Evolutionary conservation across 23 tunicate species (phyloP).

Genomic region (Pegea sp.): DNA sequence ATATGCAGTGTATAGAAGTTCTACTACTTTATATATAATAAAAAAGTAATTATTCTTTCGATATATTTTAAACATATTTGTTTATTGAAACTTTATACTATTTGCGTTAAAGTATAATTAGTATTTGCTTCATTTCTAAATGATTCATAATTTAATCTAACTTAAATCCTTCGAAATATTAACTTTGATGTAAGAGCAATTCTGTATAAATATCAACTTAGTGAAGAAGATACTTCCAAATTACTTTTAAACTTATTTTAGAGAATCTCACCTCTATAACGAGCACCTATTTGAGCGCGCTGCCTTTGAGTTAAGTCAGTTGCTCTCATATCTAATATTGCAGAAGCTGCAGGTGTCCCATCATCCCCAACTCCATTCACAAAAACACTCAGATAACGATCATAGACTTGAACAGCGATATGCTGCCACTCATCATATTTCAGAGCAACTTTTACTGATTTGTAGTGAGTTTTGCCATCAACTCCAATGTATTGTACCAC

Average conservation of each 20-base stretch:
- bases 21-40: too few relatives aligned
- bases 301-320: slow-evolving; percentile 26
- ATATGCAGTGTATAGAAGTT: too few relatives aligned
- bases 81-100: too few relatives aligned
- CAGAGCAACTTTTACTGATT: slow-evolving; percentile 12
- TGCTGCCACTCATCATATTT: slow-evolving; percentile 49
- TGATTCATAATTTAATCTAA: too few relatives aligned
- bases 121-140: too few relatives aligned
- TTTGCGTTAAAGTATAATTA: too few relatives aligned
- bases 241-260: background rate
- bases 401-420: slow-evolving; percentile 38
- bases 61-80: too few relatives aligned
- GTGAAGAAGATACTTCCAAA: background rate
- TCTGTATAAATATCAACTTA: too few relatives aligned
- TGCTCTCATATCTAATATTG: slow-evolving; percentile 8
- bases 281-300: slow-evolving; percentile 28
- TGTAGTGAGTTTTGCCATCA: slow-evolving; percentile 16
- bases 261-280: slow-evolving; percentile 28
- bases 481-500: slow-evolving; percentile 36
- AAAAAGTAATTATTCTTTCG: too few relatives aligned
- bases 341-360: slow-evolving; percentile 28
- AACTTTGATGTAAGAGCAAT: too few relatives aligned
- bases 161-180: too few relatives aligned
- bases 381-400: slow-evolving; percentile 27
- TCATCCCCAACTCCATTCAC: slow-evolving; percentile 38